phyloP scores from a whole-genome alignment of 2,113 vertebrate species.

The Otocyon megalotis region DNA sequence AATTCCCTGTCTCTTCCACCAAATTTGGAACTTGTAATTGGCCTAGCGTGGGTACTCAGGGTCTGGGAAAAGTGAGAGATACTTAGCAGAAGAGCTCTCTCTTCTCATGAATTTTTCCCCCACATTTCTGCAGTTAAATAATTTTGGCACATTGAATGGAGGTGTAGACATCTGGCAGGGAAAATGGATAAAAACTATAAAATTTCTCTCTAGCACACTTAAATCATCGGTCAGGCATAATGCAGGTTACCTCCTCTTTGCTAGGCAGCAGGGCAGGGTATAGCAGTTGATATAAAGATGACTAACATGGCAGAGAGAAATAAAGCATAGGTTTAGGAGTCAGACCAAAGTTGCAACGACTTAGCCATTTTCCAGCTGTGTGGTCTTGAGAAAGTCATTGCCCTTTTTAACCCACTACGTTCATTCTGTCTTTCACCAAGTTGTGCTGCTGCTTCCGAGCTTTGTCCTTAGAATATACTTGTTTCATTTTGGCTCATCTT shows the following conservation, averaged over 20 bases:
- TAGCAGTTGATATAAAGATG: neutral
- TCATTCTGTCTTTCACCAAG: constrained; percentile 11
- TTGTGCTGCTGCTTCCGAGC: constrained; percentile 9
- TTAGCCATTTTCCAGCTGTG: neutral
- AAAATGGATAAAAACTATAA: neutral
- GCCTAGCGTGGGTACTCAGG: neutral
- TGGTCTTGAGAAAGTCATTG: neutral
- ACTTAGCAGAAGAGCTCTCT: constrained; percentile 34
- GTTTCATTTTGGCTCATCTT: constrained; percentile 37
- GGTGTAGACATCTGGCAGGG: neutral
- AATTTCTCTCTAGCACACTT: neutral
- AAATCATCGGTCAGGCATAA: neutral
- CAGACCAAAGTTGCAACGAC: neutral
- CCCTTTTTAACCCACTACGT: neutral
- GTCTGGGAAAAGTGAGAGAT: neutral
- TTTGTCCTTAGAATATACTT: neutral
- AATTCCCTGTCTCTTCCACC: neutral
- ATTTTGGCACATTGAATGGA: constrained; percentile 20
- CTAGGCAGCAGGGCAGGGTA: neutral
- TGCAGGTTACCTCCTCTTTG: neutral
- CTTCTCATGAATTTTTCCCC: neutral
- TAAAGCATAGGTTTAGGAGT: neutral
- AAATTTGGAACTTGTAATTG: constrained; percentile 11
- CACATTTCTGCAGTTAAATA: neutral
- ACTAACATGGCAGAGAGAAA: constrained; percentile 9